phyloP scores from a whole-genome alignment of 2,797 vertebrate species.

The Pangasius krempfi region DNA sequence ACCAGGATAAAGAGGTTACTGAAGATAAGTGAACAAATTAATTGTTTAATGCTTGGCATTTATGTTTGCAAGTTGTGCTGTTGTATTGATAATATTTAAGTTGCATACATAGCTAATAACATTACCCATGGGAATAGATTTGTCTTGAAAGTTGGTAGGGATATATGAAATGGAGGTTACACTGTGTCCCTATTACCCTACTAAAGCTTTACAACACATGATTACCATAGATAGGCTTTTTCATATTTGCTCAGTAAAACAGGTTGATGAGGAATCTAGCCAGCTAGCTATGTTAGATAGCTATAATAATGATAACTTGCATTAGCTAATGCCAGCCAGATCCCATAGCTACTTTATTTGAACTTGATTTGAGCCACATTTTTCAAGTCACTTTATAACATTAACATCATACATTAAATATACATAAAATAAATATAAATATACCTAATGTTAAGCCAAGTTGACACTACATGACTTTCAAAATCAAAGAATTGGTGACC shows the following conservation, averaged over 20 bases:
- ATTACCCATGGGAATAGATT: background rate
- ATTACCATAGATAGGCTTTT: background rate
- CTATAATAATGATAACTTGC: background rate
- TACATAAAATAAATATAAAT: background rate
- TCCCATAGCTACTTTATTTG: background rate
- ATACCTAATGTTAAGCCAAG: background rate
- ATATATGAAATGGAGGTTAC: background rate
- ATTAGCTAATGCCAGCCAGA: background rate
- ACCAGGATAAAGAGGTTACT: background rate
- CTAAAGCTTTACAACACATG: background rate
- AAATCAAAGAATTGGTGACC: background rate
- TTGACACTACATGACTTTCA: background rate
- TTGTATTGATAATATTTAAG: background rate
- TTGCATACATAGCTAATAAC: background rate
- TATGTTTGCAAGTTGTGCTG: background rate
- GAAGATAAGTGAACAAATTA: background rate
- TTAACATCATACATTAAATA: background rate
- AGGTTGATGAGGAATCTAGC: background rate
- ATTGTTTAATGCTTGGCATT: background rate
- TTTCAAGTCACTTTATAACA: background rate
- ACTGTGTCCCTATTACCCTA: background rate
- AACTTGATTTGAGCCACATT: background rate
- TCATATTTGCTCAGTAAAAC: background rate
- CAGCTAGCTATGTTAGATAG: too few relatives aligned
- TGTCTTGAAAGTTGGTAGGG: background rate